These are phyloP conservation scores for Chaetops frenatus DNA, from an alignment of 2,113 vertebrate genomes.

Conservation along the genomic window DNA sequence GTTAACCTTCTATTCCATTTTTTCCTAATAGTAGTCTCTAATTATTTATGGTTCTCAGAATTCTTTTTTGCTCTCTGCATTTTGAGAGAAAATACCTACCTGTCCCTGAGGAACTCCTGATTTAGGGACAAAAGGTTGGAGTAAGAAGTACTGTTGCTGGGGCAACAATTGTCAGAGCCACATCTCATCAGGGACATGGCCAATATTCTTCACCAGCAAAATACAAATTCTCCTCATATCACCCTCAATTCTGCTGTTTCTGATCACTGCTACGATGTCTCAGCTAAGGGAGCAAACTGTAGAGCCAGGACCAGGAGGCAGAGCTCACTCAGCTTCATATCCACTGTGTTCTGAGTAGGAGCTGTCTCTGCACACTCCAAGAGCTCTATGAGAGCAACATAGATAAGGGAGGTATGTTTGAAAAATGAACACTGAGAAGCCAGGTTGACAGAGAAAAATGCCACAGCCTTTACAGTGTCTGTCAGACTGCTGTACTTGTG, in stretches of 20 bases:
- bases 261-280: not conserved
- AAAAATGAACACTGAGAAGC: not conserved
- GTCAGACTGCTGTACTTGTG: not conserved
- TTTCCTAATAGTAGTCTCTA: not conserved
- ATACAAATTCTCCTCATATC: not conserved
- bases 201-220: accelerated
- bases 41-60: not conserved
- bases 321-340: not conserved
- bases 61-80: not conserved
- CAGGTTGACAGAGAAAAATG: not conserved
- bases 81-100: not conserved
- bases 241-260: not conserved
- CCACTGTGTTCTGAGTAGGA: not conserved
- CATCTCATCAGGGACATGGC: not conserved
- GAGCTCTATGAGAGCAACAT: not conserved
- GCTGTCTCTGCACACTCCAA: not conserved
- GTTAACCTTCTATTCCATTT: not conserved
- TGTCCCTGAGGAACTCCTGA: not conserved
- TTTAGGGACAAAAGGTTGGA: not conserved
- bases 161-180: not conserved
- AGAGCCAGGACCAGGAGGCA: not conserved
- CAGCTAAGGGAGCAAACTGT: not conserved
- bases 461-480: not conserved
- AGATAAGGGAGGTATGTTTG: not conserved
- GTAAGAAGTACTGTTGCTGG: not conserved